Conservation (phyloP, 2,113 vertebrate species). For the Emydura subglobosa region DNA sequence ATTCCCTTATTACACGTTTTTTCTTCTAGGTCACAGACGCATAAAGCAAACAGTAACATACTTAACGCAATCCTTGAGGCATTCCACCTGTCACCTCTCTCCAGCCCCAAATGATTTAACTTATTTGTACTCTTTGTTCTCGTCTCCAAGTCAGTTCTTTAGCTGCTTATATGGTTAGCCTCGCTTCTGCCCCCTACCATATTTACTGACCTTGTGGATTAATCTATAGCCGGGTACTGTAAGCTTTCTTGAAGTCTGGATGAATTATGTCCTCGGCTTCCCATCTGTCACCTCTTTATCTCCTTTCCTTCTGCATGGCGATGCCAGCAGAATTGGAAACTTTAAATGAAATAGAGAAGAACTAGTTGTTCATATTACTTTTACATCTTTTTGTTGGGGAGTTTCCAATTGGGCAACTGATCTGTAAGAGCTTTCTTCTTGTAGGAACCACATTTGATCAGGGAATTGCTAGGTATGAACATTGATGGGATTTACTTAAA, state of each 20-base stretch:
- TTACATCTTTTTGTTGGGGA: neutral
- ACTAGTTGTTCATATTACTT: neutral
- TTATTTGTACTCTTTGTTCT: conserved; percentile 57
- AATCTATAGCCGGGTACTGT: conserved; percentile 69
- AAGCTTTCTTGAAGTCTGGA: conserved; percentile 77
- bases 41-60: neutral
- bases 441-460: conserved; percentile 51
- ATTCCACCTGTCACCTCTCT: conserved; percentile 59
- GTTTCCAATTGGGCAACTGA: conserved; percentile 56
- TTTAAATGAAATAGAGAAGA: conserved; percentile 57
- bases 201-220: conserved; percentile 74
- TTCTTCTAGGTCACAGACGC: neutral
- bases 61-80: conserved; percentile 43
- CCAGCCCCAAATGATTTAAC: neutral
- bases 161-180: conserved; percentile 61
- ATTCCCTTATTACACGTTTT: conserved; percentile 41
- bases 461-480: conserved; percentile 33
- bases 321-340: conserved; percentile 52
- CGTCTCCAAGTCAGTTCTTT: conserved; percentile 53
- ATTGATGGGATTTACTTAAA: conserved; percentile 54
- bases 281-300: conserved; percentile 72
- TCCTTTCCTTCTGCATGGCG: conserved; percentile 62
- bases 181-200: conserved; percentile 34
- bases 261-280: conserved; percentile 76
- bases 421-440: conserved; percentile 27